Evolutionary conservation across 2,113 vertebrate genomes (phyloP).

Genomic region (Passer domesticus): DNA sequence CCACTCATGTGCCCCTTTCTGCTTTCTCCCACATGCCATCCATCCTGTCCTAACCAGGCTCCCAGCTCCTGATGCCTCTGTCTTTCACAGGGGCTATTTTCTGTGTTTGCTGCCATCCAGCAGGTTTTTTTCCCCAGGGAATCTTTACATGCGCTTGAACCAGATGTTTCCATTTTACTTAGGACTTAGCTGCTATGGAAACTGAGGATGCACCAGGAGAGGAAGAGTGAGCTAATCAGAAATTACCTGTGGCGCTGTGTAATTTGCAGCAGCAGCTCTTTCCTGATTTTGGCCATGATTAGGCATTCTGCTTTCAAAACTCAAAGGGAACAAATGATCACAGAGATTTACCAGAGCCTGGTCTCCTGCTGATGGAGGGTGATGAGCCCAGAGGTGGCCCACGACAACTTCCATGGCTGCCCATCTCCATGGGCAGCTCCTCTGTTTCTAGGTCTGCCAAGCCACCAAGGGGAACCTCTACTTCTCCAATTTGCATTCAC

Average conservation of each 20-base stretch:
- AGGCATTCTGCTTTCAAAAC: slow-evolving; percentile 46
- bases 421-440: fast-evolving
- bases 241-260: slow-evolving; percentile 74
- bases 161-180: slow-evolving; percentile 76
- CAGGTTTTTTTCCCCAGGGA: slow-evolving; percentile 46
- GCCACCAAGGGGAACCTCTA: not conserved
- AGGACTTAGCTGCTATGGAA: slow-evolving; percentile 81
- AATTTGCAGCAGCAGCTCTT: slow-evolving; percentile 69
- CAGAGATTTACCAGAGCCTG: not conserved
- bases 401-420: not conserved
- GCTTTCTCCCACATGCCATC: not conserved
- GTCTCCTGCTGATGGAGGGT: not conserved
- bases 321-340: slow-evolving; percentile 43
- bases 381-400: slow-evolving; percentile 14
- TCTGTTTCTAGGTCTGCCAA: not conserved
- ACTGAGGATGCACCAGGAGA: slow-evolving; percentile 74
- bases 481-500: not conserved
- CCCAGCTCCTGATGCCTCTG: not conserved
- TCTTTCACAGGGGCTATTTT: not conserved
- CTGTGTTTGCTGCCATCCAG: slow-evolving; percentile 17
- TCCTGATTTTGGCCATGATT: slow-evolving; percentile 65
- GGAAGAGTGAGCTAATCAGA: slow-evolving; percentile 72
- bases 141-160: slow-evolving; percentile 65
- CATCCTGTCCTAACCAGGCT: not conserved
- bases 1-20: not conserved